Conservation (phyloP, 64 coral and sea anemone species). For the Stylophora pistillata region DNA sequence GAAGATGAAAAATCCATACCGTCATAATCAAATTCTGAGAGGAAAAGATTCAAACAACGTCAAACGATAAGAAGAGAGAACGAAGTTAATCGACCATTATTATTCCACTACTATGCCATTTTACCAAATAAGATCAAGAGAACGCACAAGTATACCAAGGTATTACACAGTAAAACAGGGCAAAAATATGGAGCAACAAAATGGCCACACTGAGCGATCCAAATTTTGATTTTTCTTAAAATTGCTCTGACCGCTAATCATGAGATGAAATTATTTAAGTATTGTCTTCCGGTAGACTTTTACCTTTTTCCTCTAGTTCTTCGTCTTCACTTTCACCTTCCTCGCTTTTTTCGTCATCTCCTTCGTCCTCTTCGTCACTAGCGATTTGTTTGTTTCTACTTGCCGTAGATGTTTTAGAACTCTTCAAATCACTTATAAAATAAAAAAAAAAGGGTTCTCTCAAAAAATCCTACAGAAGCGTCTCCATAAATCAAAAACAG, state of each 20-base stretch:
- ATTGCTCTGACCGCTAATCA: too few species aligned
- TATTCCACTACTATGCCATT: too few species aligned
- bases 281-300: neutral
- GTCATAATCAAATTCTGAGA: constrained; percentile 66
- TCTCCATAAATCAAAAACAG: too few species aligned
- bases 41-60: neutral
- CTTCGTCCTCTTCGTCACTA: constrained; percentile 40
- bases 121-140: too few species aligned
- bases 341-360: constrained; percentile 16
- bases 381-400: neutral
- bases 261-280: too few species aligned
- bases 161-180: too few species aligned
- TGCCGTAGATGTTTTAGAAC: constrained; percentile 18
- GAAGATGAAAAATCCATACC: constrained; percentile 55
- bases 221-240: too few species aligned
- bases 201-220: too few species aligned
- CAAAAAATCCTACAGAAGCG: neutral
- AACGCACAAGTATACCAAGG: too few species aligned
- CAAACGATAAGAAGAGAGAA: neutral
- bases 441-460: neutral
- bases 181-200: too few species aligned
- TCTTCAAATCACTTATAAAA: constrained; percentile 54
- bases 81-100: too few species aligned
- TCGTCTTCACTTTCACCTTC: constrained; percentile 9
- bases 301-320: neutral